Base-by-base conservation (phyloP, 92 coral and sea anemone species). In the Palythoa heliodiscus region DNA sequence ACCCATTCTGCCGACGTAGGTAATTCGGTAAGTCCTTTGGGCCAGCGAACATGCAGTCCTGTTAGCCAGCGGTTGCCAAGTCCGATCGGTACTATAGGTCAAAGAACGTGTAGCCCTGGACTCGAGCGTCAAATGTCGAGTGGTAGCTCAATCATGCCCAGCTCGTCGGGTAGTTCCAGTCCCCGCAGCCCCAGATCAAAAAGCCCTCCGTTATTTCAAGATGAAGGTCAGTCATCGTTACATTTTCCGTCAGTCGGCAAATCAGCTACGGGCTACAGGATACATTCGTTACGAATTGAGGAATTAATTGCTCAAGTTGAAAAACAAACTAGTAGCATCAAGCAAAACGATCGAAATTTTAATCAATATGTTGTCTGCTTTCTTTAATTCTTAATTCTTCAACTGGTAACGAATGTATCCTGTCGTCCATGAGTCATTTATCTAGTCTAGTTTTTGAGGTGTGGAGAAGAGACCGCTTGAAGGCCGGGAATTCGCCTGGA, bases 151-250 rank as follows among this genome's bases (percentile, higher is more conserved):
- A 70, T 87, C 70, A 70, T 85, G 63, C 91, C 86, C 2, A 80
- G 93, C 72, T 90, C 95, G 0, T 92, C 95, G 11, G 96, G 94
- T 0, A 89, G 96, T 29, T 84, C 91, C 67, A 93, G 97, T 63
- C 97, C 97, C 9, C 88, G 82, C 48, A 93, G 97, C 83, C 93
- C 94, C 3, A 89, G 88, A 29, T 70, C 91, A 37, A 88, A 77
- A 38, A 93, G 95, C 73, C 97, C 97, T 25, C 68, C 90, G 22
- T 60, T 89, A 57, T 57, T 91, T 52, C 87, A 85, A 57, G 91
- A 93, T 55, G 95, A 92, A n/a, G 95, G 97, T 93, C 66, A 80
- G 84, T 77, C 48, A 19, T 29, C 35, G 35, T 63, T 19, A 22
- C 25, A 19, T 10, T 63, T 12, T 55, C 61, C 4, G 61, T 12